A percentile compares a stretch with the other conserved stretches of the same genome.
Evolutionary conservation across 2,888 invertebrate genomes (phyloP).

Genomic region (Troilus luridus): DNA sequence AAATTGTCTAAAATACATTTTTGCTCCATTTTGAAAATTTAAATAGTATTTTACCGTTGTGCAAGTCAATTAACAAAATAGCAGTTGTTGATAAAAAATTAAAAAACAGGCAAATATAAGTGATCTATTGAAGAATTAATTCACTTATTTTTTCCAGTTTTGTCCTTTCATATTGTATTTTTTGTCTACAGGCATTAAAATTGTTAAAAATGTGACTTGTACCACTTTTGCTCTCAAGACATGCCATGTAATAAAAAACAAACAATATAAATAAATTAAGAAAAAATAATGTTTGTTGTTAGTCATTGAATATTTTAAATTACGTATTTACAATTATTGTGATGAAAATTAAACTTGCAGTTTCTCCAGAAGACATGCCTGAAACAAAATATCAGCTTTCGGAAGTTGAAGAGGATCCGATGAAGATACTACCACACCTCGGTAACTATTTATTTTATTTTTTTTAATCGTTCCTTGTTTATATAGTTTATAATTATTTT

Average conservation of each 20-base stretch:
- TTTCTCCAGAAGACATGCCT: neutral
- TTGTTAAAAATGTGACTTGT: too few species aligned
- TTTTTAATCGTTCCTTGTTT: neutral
- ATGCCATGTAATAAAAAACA: neutral
- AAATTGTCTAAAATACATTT: too few species aligned
- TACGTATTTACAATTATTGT: neutral
- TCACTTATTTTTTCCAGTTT: too few species aligned
- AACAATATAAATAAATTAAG: neutral
- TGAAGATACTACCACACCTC: constrained; percentile 9
- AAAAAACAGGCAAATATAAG: too few species aligned
- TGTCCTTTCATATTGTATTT: too few species aligned
- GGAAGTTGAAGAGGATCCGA: neutral
- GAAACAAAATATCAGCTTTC: neutral
- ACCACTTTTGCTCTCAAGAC: too few species aligned
- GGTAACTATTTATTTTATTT: constrained; percentile 18
- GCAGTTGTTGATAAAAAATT: too few species aligned
- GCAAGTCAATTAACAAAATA: too few species aligned
- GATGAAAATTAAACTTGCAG: neutral
- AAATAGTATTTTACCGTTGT: too few species aligned
- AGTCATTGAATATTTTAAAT: neutral
- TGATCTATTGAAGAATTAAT: too few species aligned
- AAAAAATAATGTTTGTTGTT: neutral
- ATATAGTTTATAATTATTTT: neutral
- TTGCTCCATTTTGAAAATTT: too few species aligned
- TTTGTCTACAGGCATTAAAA: too few species aligned